Conservation (phyloP, 2,113 vertebrate genomes). For the Nannospalax galili region DNA sequence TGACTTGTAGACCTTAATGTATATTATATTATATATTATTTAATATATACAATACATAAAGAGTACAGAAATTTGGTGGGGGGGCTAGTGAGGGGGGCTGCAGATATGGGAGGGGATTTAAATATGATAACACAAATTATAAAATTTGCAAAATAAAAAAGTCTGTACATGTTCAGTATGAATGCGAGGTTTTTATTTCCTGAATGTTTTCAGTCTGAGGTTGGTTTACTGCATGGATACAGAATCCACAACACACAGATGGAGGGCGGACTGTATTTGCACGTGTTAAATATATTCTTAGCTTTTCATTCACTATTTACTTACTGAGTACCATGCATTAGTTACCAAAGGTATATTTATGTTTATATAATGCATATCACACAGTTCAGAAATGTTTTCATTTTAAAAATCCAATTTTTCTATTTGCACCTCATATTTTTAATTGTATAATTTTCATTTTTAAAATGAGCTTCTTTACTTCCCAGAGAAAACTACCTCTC, state of each 20-base stretch:
- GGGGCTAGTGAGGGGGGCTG: too few relatives aligned
- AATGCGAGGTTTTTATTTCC: neutral
- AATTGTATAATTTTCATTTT: slow-evolving; percentile 48
- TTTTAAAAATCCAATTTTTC: slow-evolving; percentile 44
- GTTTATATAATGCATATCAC: slow-evolving; percentile 16
- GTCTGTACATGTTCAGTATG: neutral
- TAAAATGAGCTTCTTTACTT: slow-evolving; percentile 15
- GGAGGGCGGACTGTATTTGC: neutral
- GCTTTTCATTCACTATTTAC: slow-evolving; percentile 42
- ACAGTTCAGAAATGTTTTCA: slow-evolving; percentile 56
- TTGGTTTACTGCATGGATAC: neutral
- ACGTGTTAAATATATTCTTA: slow-evolving; percentile 42
- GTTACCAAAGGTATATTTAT: neutral
- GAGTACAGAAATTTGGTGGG: too few relatives aligned
- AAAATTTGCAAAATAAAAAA: neutral
- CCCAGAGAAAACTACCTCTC: neutral
- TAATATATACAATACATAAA: too few relatives aligned
- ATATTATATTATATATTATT: too few relatives aligned
- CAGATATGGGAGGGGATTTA: too few relatives aligned
- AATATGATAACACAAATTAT: too few relatives aligned
- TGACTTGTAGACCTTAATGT: too few relatives aligned
- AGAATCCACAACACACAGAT: neutral
- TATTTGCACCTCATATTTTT: slow-evolving; percentile 56
- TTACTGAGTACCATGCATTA: neutral
- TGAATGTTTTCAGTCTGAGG: neutral